phyloP scores from a whole-genome alignment of 2,888 invertebrate genomes.

The Sarcophaga carnaria region DNA sequence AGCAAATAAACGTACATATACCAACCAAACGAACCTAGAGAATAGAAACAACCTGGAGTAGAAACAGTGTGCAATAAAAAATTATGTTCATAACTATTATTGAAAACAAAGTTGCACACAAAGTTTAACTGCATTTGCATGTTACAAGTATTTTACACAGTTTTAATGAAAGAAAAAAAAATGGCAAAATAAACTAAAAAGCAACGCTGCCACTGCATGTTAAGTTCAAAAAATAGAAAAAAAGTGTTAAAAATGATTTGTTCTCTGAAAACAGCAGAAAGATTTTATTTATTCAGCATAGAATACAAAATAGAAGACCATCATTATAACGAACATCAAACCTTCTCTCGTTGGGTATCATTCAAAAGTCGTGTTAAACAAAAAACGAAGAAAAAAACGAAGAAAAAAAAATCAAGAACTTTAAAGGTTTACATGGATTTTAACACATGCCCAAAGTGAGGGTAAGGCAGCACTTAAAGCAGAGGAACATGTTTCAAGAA shows the following conservation, averaged over 20 bases:
- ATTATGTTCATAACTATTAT: slow-evolving; percentile 11
- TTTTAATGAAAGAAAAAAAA: slow-evolving; percentile 4
- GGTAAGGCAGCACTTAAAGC: slow-evolving; percentile 13
- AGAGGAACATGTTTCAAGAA: slow-evolving; percentile 32
- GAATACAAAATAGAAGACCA: slow-evolving; percentile 35
- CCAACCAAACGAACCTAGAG: background rate
- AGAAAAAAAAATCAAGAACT: slow-evolving; percentile 36
- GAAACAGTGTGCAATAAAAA: background rate
- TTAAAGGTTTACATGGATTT: slow-evolving; percentile 60
- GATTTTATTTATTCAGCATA: slow-evolving; percentile 6
- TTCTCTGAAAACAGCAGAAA: slow-evolving; percentile 48
- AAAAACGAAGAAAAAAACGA: background rate
- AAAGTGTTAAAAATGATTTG: slow-evolving; percentile 62
- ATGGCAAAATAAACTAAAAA: background rate
- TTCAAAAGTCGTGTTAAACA: slow-evolving; percentile 38
- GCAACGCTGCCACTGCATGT: slow-evolving; percentile 50
- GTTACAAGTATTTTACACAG: background rate
- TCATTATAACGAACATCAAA: slow-evolving; percentile 13
- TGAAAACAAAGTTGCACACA: slow-evolving; percentile 47
- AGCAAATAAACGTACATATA: background rate
- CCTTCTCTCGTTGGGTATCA: slow-evolving; percentile 4
- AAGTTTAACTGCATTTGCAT: background rate
- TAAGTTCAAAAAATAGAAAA: background rate
- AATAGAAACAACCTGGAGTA: slow-evolving; percentile 8
- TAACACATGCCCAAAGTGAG: background rate